Conservation (phyloP, 2,797 vertebrate genomes). For the Antrozous pallidus region DNA sequence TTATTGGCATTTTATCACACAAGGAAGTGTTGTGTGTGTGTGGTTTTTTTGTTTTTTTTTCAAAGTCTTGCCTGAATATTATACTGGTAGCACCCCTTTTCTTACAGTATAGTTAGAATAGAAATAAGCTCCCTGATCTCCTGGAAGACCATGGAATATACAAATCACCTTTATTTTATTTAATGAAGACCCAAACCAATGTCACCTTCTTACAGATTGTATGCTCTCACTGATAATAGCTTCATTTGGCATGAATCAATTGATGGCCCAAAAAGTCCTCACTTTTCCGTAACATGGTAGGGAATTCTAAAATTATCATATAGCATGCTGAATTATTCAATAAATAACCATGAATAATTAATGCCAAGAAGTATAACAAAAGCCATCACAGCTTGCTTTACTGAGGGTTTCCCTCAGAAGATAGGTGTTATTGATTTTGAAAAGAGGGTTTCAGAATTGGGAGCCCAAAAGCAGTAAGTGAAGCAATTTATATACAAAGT, state of each 20-base stretch:
- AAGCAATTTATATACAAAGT: slow-evolving; percentile 74
- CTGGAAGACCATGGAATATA: background rate
- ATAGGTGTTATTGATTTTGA: slow-evolving; percentile 82
- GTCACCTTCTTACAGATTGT: slow-evolving; percentile 62
- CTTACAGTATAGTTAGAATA: background rate
- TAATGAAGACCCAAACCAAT: slow-evolving; percentile 66
- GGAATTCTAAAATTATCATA: slow-evolving; percentile 79
- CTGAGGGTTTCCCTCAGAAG: slow-evolving; percentile 77
- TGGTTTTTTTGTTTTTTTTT: background rate
- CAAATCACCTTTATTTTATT: slow-evolving; percentile 61
- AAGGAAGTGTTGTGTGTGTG: background rate
- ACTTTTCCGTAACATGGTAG: slow-evolving; percentile 70
- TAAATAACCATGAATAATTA: slow-evolving; percentile 83
- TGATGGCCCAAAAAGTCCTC: slow-evolving; percentile 45
- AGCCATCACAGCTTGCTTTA: slow-evolving; percentile 73
- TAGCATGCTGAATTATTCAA: slow-evolving; percentile 82
- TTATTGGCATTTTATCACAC: background rate
- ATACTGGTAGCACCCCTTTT: background rate
- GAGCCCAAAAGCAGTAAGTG: slow-evolving; percentile 73
- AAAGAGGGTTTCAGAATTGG: slow-evolving; percentile 73
- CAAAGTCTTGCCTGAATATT: background rate
- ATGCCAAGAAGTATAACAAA: slow-evolving; percentile 81
- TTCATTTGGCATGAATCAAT: slow-evolving; percentile 62
- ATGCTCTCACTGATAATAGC: slow-evolving; percentile 35
- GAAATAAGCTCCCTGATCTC: background rate